These are phyloP conservation scores for Epinotia bilunana DNA, from an alignment of 2,888 invertebrate genomes.

Conservation along the genomic window DNA sequence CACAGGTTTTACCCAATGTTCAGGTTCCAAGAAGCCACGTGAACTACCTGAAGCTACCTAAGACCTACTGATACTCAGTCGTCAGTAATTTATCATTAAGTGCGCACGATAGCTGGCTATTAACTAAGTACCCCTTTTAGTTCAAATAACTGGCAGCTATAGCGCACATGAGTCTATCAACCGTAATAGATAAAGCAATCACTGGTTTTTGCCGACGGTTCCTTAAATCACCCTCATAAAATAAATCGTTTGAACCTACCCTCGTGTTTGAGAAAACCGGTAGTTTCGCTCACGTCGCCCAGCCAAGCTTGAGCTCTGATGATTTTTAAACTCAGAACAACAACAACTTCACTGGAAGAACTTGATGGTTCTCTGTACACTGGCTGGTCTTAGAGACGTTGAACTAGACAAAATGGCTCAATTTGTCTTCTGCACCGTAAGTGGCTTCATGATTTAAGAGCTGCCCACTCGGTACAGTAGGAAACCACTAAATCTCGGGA, in stretches of 20 bases:
- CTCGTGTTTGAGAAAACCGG: conserved; percentile 45
- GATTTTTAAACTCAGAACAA: conserved; percentile 43
- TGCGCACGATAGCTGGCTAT: conserved; percentile 21
- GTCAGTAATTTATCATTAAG: conserved; percentile 26
- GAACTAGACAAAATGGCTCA: conserved; percentile 69
- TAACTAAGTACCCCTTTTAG: conserved; percentile 48
- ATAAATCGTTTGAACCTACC: conserved; percentile 50
- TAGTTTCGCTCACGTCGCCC: conserved; percentile 43
- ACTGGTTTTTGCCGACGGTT: conserved; percentile 51
- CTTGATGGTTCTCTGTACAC: conserved; percentile 47
- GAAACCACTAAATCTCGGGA: conserved; percentile 71
- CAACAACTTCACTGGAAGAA: conserved; percentile 43
- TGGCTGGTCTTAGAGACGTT: conserved; percentile 59
- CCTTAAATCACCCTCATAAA: conserved; percentile 50
- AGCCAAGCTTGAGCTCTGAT: conserved; percentile 32
- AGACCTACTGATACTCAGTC: conserved; percentile 14
- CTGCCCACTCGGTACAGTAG: conserved; percentile 68
- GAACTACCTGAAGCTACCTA: conserved; percentile 12
- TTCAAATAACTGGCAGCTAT: conserved; percentile 38
- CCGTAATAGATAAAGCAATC: conserved; percentile 52
- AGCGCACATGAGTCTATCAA: conserved; percentile 29
- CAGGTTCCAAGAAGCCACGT: background rate
- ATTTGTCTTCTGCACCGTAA: conserved; percentile 71
- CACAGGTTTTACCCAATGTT: background rate
- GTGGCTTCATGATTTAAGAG: conserved; percentile 74